These are phyloP conservation scores for Lonchura striata DNA, from an alignment of 2,113 vertebrate genomes.

Conservation along the genomic window DNA sequence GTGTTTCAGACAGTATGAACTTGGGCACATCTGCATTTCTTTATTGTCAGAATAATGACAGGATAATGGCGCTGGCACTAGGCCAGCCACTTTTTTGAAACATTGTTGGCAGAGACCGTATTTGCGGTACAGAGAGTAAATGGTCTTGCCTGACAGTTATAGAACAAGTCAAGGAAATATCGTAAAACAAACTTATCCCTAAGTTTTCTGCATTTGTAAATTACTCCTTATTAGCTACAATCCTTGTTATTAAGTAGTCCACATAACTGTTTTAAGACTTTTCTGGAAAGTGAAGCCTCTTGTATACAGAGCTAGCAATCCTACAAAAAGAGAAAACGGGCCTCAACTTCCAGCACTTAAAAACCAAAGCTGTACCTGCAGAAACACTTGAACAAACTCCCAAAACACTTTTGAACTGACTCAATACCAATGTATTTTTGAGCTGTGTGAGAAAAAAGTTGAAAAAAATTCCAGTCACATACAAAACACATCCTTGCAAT, in stretches of 20 bases:
- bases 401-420: background rate
- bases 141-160: background rate
- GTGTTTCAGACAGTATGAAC: constrained; percentile 12
- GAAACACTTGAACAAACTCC: background rate
- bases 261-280: background rate
- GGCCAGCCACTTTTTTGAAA: constrained; percentile 1
- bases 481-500: background rate
- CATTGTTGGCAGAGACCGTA: background rate
- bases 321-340: background rate
- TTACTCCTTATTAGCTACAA: background rate
- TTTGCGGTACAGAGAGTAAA: background rate
- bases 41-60: constrained; percentile 47
- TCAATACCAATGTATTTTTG: background rate
- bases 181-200: background rate
- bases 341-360: background rate
- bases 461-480: background rate
- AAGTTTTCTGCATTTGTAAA: background rate
- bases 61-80: constrained; percentile 19
- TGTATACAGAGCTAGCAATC: background rate
- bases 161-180: constrained; percentile 10
- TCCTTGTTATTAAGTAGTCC: background rate
- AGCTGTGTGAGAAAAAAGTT: background rate
- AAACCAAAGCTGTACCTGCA: background rate
- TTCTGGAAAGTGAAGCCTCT: background rate
- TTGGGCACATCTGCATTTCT: constrained; percentile 44